Conservation (phyloP, 2,797 vertebrate genomes). For the Erpetoichthys calabaricus region DNA sequence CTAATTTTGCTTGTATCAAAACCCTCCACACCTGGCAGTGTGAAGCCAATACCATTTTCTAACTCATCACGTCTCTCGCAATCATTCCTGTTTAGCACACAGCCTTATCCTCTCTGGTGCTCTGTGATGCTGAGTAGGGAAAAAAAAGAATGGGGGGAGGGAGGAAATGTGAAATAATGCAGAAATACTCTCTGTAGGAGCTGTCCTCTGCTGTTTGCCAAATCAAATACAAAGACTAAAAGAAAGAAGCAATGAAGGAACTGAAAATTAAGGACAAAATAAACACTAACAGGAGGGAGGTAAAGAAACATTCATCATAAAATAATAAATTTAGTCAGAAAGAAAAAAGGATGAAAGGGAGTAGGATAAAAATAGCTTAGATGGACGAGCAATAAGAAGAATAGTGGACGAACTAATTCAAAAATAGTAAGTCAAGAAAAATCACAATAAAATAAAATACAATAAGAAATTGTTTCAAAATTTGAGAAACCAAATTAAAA, state of each 20-base stretch:
- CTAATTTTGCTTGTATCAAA: slow-evolving; percentile 29
- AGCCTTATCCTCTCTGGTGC: slow-evolving; percentile 50
- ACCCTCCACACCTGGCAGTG: slow-evolving; percentile 23
- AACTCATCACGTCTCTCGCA: slow-evolving; percentile 54
- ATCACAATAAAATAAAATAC: too few relatives aligned
- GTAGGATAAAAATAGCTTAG: not conserved
- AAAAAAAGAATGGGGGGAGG: slow-evolving; percentile 43
- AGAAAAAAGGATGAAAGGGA: not conserved
- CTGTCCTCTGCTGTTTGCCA: slow-evolving; percentile 33
- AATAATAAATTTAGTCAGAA: not conserved
- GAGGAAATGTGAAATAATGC: slow-evolving; percentile 37
- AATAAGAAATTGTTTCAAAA: too few relatives aligned
- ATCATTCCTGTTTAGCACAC: slow-evolving; percentile 27
- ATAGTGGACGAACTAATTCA: not conserved
- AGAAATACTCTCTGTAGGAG: slow-evolving; percentile 37
- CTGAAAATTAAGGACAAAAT: slow-evolving; percentile 27
- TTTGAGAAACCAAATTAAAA: too few relatives aligned
- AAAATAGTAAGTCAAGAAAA: too few relatives aligned
- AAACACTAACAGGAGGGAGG: slow-evolving; percentile 17
- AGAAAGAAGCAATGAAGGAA: slow-evolving; percentile 10
- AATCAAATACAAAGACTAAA: slow-evolving; percentile 25
- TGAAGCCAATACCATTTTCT: slow-evolving; percentile 32
- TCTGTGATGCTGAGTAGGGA: slow-evolving; percentile 42
- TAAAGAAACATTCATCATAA: not conserved
- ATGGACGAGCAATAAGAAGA: not conserved